Conservation (phyloP, 2,888 invertebrate genomes). For the Entomobrya multifasciata region DNA sequence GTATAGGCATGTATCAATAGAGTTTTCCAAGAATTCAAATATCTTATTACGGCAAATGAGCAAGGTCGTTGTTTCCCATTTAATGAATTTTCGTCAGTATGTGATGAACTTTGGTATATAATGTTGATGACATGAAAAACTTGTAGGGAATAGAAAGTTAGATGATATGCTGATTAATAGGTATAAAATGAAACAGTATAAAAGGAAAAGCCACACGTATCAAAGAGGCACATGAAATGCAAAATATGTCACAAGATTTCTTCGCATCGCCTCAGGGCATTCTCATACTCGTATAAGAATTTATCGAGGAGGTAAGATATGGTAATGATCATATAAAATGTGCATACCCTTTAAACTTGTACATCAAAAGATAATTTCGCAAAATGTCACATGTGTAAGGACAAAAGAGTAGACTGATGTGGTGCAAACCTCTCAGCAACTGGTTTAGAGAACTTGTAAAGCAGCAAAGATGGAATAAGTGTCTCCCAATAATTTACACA, state of each 20-base stretch:
- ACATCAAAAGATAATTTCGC: not conserved
- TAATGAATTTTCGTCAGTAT: not conserved
- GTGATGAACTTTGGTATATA: not conserved
- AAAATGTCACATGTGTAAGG: not conserved
- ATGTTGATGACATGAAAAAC: not conserved
- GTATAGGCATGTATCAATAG: not conserved
- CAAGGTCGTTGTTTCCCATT: not conserved
- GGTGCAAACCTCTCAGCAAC: not conserved
- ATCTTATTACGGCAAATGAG: not conserved
- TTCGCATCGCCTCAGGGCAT: too few species aligned
- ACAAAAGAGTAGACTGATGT: not conserved
- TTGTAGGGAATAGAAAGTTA: not conserved
- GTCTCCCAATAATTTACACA: slow-evolving; percentile 13
- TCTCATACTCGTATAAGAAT: not conserved
- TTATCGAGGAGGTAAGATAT: not conserved
- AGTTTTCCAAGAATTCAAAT: not conserved
- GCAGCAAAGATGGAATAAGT: not conserved
- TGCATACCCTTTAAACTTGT: not conserved
- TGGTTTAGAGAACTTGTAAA: not conserved
- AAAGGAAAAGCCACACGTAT: not conserved
- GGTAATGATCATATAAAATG: not conserved
- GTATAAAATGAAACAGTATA: not conserved
- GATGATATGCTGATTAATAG: not conserved
- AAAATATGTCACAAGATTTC: not conserved
- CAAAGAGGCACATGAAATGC: not conserved